Conservation (phyloP, 2,113 vertebrate genomes). For the Cheirogaleus medius region DNA sequence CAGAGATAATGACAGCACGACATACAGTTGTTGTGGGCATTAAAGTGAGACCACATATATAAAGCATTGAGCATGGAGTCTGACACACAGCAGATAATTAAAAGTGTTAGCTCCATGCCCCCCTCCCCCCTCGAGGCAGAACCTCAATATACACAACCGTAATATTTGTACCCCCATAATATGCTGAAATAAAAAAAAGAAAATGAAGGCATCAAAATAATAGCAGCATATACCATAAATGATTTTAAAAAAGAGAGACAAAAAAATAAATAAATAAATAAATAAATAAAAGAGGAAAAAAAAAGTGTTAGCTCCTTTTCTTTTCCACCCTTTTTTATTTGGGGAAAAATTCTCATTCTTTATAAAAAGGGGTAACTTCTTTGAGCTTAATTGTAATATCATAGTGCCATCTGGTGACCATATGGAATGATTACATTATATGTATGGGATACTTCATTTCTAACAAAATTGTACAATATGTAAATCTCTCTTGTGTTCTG, state of each 20-base stretch:
- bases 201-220: no score
- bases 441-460: background rate
- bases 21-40: background rate
- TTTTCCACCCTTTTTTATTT: background rate
- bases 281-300: no score
- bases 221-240: no score
- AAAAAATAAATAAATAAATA: no score
- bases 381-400: constrained; percentile 50
- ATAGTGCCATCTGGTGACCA: constrained; percentile 76
- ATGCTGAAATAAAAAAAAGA: no score
- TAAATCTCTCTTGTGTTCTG: background rate
- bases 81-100: background rate
- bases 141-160: no score
- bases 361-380: background rate
- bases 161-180: no score
- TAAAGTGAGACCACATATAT: background rate
- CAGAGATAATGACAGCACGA: background rate
- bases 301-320: background rate
- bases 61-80: background rate
- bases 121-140: no score
- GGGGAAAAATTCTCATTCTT: background rate
- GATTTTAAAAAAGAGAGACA: no score
- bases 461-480: background rate
- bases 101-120: background rate
- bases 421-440: constrained; percentile 54